Percentiles rank a stretch among this genome's conserved stretches.
These are phyloP conservation scores for Spea bombifrons DNA, from an alignment of 2,113 vertebrate species.

Conservation along the genomic window DNA sequence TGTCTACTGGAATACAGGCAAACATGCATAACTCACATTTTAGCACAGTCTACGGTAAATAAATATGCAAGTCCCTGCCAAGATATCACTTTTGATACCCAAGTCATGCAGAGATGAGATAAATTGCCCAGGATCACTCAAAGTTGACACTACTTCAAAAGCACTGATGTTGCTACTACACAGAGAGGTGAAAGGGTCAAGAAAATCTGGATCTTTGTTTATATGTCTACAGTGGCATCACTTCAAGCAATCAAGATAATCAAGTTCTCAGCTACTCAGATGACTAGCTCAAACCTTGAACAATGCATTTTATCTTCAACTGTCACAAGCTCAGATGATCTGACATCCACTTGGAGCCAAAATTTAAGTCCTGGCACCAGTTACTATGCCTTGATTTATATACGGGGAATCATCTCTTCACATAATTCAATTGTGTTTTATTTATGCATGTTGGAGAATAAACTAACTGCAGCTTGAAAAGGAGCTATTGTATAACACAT, in stretches of 20 bases:
- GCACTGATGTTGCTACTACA: constrained; percentile 6
- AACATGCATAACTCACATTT: neutral
- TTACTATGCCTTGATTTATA: constrained; percentile 1
- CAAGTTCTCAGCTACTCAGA: constrained; percentile 26
- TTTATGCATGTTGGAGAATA: too few relatives aligned
- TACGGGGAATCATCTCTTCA: neutral
- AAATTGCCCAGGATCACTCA: constrained; percentile 35
- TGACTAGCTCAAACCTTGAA: constrained; percentile 31
- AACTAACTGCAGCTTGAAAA: too few relatives aligned
- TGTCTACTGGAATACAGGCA: too few relatives aligned
- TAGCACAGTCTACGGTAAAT: neutral
- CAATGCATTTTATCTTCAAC: constrained; percentile 31
- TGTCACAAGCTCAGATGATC: neutral
- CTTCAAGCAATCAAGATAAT: constrained; percentile 46
- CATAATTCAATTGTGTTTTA: neutral
- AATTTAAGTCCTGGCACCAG: neutral
- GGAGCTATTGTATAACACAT: too few relatives aligned
- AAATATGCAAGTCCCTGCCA: neutral
- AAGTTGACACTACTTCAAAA: constrained; percentile 24
- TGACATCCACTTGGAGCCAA: constrained; percentile 27
- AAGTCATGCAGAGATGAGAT: constrained; percentile 39
- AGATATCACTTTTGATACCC: constrained; percentile 28
- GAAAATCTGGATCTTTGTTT: constrained; percentile 44
- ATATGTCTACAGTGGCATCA: constrained; percentile 35
- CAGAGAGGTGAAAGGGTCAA: constrained; percentile 33